Conservation (phyloP, 2,113 vertebrate species). For the Neolamprologus falcicula region DNA sequence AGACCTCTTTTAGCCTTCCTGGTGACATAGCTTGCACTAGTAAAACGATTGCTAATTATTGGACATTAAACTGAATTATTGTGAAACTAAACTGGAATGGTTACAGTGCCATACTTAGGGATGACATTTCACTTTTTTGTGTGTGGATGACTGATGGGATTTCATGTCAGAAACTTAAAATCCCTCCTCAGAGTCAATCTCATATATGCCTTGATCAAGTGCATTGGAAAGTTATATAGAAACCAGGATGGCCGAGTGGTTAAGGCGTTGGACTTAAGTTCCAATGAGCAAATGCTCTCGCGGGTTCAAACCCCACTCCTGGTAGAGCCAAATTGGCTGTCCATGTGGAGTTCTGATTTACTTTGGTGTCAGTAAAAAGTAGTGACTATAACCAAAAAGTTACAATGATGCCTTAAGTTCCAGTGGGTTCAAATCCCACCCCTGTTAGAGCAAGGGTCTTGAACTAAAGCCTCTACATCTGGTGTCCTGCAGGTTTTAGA, state of each 20-base stretch:
- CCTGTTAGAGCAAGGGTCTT: background rate
- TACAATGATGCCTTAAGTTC: background rate
- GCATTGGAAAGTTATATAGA: accelerated
- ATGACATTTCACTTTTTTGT: background rate
- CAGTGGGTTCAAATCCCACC: background rate
- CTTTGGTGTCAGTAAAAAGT: background rate
- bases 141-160: background rate
- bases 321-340: accelerated
- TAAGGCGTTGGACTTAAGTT: background rate
- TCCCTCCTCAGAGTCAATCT: background rate
- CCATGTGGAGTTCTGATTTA: background rate
- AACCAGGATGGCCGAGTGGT: background rate
- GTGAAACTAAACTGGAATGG: background rate
- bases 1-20: background rate
- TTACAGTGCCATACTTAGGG: background rate
- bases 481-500: background rate
- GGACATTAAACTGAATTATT: background rate
- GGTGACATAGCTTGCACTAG: background rate
- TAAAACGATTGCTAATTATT: background rate
- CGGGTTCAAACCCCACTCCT: background rate
- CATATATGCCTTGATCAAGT: background rate
- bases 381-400: background rate
- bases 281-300: background rate
- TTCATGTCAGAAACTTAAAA: background rate
- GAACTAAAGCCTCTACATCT: accelerated